phyloP scores from a whole-genome alignment of 2,888 invertebrate species.

The Leptinotarsa haldemani region DNA sequence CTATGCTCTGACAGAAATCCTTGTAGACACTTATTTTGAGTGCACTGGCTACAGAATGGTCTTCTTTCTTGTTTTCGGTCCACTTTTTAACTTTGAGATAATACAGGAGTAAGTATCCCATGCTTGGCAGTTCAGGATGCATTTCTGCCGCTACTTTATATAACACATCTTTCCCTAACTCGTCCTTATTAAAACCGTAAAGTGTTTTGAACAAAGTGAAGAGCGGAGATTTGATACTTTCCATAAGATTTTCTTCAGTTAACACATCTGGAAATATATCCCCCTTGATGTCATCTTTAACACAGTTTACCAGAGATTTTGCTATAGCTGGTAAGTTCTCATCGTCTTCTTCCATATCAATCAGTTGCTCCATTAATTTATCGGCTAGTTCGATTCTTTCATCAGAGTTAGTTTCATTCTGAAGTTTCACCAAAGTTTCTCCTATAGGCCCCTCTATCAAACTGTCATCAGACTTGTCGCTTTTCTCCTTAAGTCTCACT shows the following conservation, averaged over 20 bases:
- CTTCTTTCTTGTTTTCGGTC: constrained; percentile 68
- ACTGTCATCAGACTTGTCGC: constrained; percentile 61
- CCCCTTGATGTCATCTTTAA: constrained; percentile 67
- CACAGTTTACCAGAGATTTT: constrained; percentile 70
- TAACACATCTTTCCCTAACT: constrained; percentile 82
- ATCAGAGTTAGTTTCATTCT: constrained; percentile 71
- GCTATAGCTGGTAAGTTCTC: constrained; percentile 72
- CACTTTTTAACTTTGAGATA: constrained; percentile 84
- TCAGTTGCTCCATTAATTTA: constrained; percentile 64
- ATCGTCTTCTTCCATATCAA: constrained; percentile 72
- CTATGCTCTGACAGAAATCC: constrained; percentile 84
- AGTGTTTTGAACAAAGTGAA: constrained; percentile 90
- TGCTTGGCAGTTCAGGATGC: constrained; percentile 75
- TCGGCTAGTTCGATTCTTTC: constrained; percentile 73
- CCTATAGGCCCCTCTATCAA: constrained; percentile 71
- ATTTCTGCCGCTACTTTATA: constrained; percentile 83
- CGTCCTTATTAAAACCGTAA: constrained; percentile 76
- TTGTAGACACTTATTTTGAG: constrained; percentile 89
- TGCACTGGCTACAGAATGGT: constrained; percentile 67
- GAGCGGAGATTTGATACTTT: constrained; percentile 81
- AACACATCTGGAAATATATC: constrained; percentile 69
- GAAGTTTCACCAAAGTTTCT: constrained; percentile 69
- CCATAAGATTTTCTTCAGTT: constrained; percentile 75
- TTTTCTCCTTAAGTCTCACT: constrained; percentile 74
- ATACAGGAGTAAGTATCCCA: constrained; percentile 89